Conservation (phyloP, 2,888 invertebrate species). For the Yponomeuta cagnagella region DNA sequence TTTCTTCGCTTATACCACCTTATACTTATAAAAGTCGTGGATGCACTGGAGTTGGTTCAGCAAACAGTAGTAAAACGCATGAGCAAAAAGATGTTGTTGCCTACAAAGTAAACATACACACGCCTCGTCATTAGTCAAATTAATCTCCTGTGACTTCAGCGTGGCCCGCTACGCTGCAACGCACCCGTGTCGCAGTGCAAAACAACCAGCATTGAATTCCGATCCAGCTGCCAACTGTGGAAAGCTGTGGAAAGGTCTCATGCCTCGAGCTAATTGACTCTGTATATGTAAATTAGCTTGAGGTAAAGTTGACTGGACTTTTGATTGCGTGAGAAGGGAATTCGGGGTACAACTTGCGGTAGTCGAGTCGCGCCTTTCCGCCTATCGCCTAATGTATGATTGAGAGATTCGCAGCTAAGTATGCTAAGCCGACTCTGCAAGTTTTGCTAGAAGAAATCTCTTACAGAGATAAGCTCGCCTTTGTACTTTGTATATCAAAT, state of each 20-base stretch:
- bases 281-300: neutral
- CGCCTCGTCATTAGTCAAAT: neutral
- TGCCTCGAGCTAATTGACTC: neutral
- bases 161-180: neutral
- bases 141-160: neutral
- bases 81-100: neutral
- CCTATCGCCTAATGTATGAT: no score
- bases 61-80: neutral
- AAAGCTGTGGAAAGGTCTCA: neutral
- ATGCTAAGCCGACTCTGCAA: no score
- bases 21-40: no score
- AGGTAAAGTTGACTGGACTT: neutral
- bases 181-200: neutral
- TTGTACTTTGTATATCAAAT: no score
- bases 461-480: no score
- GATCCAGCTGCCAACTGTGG: neutral
- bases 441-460: no score
- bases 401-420: no score
- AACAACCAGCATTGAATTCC: neutral
- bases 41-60: no score
- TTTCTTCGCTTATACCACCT: no score
- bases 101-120: neutral
- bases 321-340: neutral
- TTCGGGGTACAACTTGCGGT: no score
- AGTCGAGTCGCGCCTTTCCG: no score